These are phyloP conservation scores for Nephila pilipes DNA, from an alignment of 1,140 invertebrate genomes.

Conservation along the genomic window DNA sequence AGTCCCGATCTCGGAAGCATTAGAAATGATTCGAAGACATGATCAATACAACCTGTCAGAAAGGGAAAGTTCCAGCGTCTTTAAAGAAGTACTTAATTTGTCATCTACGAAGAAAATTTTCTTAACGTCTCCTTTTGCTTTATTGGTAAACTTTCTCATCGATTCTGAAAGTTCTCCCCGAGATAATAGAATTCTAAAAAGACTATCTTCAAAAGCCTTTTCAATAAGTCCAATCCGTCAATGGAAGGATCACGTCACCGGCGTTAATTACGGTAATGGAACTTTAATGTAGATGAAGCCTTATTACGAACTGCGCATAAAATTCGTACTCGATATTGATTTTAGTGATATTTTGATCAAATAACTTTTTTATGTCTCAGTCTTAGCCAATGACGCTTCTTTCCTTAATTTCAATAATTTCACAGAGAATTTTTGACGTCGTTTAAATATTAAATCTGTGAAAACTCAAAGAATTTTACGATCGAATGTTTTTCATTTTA, in stretches of 20 bases:
- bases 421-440: too few species aligned
- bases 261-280: slow-evolving; percentile 26
- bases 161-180: slow-evolving; percentile 10
- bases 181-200: slow-evolving; percentile 48
- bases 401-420: too few species aligned
- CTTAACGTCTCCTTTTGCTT: slow-evolving; percentile 55
- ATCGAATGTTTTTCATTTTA: too few species aligned
- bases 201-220: slow-evolving; percentile 12
- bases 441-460: too few species aligned
- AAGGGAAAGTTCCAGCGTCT: slow-evolving; percentile 49
- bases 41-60: slow-evolving; percentile 51
- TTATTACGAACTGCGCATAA: background rate
- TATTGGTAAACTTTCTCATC: slow-evolving; percentile 30
- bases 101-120: slow-evolving; percentile 56
- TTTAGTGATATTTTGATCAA: slow-evolving; percentile 14
- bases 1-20: background rate
- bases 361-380: background rate
- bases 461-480: too few species aligned
- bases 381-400: too few species aligned
- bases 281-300: slow-evolving; percentile 29
- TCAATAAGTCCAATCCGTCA: slow-evolving; percentile 2
- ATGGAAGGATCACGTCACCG: background rate
- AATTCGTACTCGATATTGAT: slow-evolving; percentile 7
- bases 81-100: slow-evolving; percentile 52
- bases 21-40: slow-evolving; percentile 15